phyloP scores from a whole-genome alignment of 2,888 invertebrate species.

The Pemphredon lugubris region DNA sequence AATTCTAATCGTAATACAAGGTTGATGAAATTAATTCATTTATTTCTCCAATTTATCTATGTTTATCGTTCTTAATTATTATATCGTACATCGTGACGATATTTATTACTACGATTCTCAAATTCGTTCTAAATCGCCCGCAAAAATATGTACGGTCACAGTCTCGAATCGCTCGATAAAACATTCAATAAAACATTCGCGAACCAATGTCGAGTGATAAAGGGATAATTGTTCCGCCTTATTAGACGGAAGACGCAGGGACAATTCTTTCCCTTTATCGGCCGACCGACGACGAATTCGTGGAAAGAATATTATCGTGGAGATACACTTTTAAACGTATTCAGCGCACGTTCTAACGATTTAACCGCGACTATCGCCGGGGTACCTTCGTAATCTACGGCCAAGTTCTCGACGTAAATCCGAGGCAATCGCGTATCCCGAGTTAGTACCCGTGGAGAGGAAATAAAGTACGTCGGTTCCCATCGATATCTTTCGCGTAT shows the following conservation, averaged over 20 bases:
- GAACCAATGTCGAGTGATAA: slow-evolving; percentile 7
- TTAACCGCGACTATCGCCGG: slow-evolving; percentile 11
- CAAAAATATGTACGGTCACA: not conserved
- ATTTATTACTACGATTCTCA: no score
- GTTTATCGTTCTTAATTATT: no score
- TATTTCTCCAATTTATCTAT: no score
- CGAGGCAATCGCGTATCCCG: not conserved
- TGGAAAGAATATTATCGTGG: slow-evolving; percentile 45
- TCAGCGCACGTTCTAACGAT: slow-evolving; percentile 41
- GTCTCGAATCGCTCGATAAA: not conserved
- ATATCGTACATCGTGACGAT: no score
- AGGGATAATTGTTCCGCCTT: slow-evolving; percentile 21
- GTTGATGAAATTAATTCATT: no score
- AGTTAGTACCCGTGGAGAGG: slow-evolving; percentile 24
- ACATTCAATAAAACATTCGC: no score
- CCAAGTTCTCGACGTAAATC: slow-evolving; percentile 31
- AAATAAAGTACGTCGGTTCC: slow-evolving; percentile 30
- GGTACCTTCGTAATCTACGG: slow-evolving; percentile 22
- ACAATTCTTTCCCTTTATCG: slow-evolving; percentile 31
- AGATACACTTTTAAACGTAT: slow-evolving; percentile 29
- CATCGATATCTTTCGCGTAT: slow-evolving; percentile 29
- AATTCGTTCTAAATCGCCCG: no score
- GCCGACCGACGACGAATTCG: not conserved
- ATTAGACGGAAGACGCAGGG: slow-evolving; percentile 18
- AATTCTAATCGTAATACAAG: no score